phyloP scores from a whole-genome alignment of 2,797 vertebrate genomes.

The Fundulus diaphanus region DNA sequence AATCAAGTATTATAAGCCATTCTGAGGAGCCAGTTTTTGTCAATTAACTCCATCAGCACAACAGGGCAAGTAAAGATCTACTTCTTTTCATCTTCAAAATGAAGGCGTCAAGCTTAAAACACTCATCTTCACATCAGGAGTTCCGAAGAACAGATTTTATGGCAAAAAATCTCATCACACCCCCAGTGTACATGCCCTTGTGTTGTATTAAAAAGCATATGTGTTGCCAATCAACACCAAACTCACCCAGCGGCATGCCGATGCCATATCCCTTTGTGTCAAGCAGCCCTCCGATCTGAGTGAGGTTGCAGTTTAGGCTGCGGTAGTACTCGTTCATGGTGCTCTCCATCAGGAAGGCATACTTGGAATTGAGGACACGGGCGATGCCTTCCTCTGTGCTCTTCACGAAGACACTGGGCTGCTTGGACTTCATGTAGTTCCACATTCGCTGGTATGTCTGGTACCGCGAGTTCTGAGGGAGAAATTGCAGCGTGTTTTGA shows the following conservation, averaged over 20 bases:
- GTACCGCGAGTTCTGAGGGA: slow-evolving; percentile 88
- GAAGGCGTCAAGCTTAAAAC: too few relatives aligned
- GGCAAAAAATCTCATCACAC: too few relatives aligned
- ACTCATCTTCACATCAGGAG: too few relatives aligned
- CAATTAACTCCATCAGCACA: background rate
- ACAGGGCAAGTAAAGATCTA: background rate
- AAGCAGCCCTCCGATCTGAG: slow-evolving; percentile 90
- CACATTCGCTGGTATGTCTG: slow-evolving; percentile 95
- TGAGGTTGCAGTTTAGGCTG: slow-evolving; percentile 92
- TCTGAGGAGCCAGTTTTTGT: background rate
- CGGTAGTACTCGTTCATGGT: slow-evolving; percentile 95
- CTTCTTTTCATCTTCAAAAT: too few relatives aligned
- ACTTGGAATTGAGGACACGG: slow-evolving; percentile 91
- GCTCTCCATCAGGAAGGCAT: slow-evolving; percentile 91
- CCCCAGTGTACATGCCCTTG: background rate
- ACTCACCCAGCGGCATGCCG: slow-evolving; percentile 89
- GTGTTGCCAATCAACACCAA: too few relatives aligned
- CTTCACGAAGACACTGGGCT: slow-evolving; percentile 93
- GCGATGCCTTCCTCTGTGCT: slow-evolving; percentile 93
- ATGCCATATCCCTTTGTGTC: slow-evolving; percentile 95
- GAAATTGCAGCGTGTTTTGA: background rate
- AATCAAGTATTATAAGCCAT: too few relatives aligned
- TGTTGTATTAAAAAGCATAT: background rate
- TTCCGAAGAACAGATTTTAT: too few relatives aligned
- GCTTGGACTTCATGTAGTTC: slow-evolving; percentile 95